Evolutionary conservation across 2,113 vertebrate species (phyloP), one percentile per base, ranked within the genome.

Genomic region (Andinoacara biseriatus): DNA sequence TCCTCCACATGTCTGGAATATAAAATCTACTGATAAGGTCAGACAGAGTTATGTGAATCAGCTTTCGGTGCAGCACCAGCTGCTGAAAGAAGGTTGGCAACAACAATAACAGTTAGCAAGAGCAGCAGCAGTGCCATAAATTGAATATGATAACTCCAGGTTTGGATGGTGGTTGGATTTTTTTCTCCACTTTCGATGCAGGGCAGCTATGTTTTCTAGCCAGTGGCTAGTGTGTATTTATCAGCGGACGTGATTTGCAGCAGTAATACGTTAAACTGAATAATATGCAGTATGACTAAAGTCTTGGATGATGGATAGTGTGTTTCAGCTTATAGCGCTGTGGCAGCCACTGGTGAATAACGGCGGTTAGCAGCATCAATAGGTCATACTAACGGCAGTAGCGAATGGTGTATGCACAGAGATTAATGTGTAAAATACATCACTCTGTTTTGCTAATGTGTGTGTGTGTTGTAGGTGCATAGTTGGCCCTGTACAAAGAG

Each of bases 81-180:
- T 52, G 65, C 65, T 72, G 65, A 72, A 72, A 72, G 65, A 52
- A 72, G 67, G 26, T 72, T 72, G 65, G 65, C 65, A 72, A 72
- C 65, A 72, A 31, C 65, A 72, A 52, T 49, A 65, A 54, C 26
- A 33, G 81, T 31, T 31, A 24, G 78, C 31, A 49, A 31, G 59
- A 22, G 65, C 3, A 15, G 38, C 22, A 24, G 9, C 9, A 2
- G 35, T 59, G 33, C 35, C 60, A 56, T 81, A 26, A 62, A 83
- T 63, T 76, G 49, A 58, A 76, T 38, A 38, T 17, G 26, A 72
- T 61, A 22, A 29, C 62, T 72, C 2, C 17, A 56, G n/a, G 26
- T 80, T 84, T 74, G 18, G 26, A 2, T 18, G n/a, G n/a, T 62
- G 46, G 62, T 49, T 72, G 10, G 18, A 24, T 38, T 38, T 81